phyloP scores from a whole-genome alignment of 2,888 invertebrate genomes.

The Synanthedon andrenaeformis region DNA sequence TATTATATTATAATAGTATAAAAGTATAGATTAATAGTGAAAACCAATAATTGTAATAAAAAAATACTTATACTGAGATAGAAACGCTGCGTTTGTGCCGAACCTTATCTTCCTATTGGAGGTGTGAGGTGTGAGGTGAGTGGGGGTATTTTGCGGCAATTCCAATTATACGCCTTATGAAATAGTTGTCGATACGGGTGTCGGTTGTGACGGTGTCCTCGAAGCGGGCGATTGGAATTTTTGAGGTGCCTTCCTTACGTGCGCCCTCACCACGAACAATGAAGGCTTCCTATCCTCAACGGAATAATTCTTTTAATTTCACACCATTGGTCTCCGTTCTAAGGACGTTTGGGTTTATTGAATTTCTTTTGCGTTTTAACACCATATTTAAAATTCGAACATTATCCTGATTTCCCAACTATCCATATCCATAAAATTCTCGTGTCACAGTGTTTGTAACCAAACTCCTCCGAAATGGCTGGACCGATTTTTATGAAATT shows the following conservation, averaged over 20 bases:
- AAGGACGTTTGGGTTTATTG: constrained; percentile 44
- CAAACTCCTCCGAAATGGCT: no score
- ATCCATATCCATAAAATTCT: no score
- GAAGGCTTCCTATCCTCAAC: constrained; percentile 5
- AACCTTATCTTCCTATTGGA: not conserved
- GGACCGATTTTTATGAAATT: no score
- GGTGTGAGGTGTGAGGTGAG: constrained; percentile 6
- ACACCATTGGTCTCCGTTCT: constrained; percentile 31
- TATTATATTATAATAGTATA: no score
- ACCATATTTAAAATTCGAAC: no score
- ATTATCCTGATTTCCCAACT: no score
- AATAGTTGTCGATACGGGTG: constrained; percentile 50
- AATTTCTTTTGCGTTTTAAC: constrained; percentile 26
- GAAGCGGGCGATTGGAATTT: constrained; percentile 53
- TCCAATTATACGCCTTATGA: constrained; percentile 67
- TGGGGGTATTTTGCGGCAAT: constrained; percentile 47
- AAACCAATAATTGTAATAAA: not conserved
- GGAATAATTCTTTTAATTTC: constrained; percentile 51
- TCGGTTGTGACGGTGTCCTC: constrained; percentile 46
- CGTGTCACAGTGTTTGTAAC: no score
- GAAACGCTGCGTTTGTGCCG: not conserved
- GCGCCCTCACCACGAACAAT: constrained; percentile 11
- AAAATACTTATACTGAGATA: not conserved
- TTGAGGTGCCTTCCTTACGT: constrained; percentile 43
- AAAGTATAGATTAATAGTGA: no score